phyloP scores from a whole-genome alignment of 2,113 vertebrate genomes.

The Chaetodon trifascialis region DNA sequence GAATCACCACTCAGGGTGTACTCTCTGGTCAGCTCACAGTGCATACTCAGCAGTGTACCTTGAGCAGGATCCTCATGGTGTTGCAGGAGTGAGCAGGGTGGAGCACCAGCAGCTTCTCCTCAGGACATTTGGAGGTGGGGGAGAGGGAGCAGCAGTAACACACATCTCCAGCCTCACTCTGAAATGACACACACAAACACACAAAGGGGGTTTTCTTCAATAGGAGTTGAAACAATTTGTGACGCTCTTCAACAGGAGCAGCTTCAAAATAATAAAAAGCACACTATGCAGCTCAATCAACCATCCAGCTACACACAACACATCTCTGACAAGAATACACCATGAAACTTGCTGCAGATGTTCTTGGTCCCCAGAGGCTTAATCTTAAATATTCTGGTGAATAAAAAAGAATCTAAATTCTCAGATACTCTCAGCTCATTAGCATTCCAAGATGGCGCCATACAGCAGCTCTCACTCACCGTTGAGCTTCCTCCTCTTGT shows the following conservation, averaged over 20 bases:
- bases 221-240: neutral
- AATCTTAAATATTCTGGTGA: no score
- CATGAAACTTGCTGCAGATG: no score
- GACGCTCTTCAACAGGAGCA: neutral
- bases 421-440: no score
- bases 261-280: neutral
- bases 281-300: no score
- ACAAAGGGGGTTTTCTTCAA: neutral
- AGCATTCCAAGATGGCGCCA: no score
- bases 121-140: conserved; percentile 80
- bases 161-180: conserved; percentile 84
- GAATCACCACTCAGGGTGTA: neutral
- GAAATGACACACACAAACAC: conserved; percentile 48
- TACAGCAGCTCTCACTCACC: no score
- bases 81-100: conserved; percentile 85
- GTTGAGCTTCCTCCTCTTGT: no score
- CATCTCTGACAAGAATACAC: no score
- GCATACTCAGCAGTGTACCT: conserved; percentile 79
- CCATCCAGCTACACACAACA: no score
- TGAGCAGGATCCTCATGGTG: conserved; percentile 86
- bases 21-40: neutral
- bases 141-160: conserved; percentile 90
- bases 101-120: conserved; percentile 86
- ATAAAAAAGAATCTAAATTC: no score
- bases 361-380: no score